phyloP scores from a whole-genome alignment of 2,113 vertebrate genomes.

The Merops nubicus region DNA sequence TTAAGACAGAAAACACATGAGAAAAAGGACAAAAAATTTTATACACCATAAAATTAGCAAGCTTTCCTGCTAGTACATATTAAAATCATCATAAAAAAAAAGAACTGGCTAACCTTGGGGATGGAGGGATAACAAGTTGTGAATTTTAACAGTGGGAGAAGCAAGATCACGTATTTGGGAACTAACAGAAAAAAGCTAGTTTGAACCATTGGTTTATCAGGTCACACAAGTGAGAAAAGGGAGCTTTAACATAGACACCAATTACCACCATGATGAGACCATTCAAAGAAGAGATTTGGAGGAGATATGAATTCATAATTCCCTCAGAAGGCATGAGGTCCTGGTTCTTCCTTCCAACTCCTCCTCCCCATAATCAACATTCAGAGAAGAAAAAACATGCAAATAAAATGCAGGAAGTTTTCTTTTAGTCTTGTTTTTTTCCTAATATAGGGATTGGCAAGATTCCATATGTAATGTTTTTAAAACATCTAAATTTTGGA shows the following conservation, averaged over 20 bases:
- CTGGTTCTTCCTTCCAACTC: background rate
- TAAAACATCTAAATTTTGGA: background rate
- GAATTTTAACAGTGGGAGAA: background rate
- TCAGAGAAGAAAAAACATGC: background rate
- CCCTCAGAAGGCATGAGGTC: rapidly evolving
- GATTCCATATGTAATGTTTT: background rate
- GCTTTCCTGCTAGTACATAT: background rate
- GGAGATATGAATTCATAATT: background rate
- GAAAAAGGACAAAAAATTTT: background rate
- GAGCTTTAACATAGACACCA: background rate
- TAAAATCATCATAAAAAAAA: background rate
- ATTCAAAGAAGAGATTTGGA: background rate
- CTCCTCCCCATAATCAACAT: background rate
- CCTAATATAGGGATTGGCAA: background rate
- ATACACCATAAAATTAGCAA: background rate
- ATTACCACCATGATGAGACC: background rate
- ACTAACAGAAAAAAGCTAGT: background rate
- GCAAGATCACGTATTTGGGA: background rate
- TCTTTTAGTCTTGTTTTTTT: background rate
- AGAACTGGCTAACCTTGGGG: background rate
- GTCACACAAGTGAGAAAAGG: background rate
- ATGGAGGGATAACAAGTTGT: background rate
- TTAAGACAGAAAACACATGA: background rate
- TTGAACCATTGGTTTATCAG: background rate
- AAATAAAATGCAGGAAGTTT: background rate